Conservation (phyloP, 2,888 invertebrate genomes). For the Tubulanus polymorphus region DNA sequence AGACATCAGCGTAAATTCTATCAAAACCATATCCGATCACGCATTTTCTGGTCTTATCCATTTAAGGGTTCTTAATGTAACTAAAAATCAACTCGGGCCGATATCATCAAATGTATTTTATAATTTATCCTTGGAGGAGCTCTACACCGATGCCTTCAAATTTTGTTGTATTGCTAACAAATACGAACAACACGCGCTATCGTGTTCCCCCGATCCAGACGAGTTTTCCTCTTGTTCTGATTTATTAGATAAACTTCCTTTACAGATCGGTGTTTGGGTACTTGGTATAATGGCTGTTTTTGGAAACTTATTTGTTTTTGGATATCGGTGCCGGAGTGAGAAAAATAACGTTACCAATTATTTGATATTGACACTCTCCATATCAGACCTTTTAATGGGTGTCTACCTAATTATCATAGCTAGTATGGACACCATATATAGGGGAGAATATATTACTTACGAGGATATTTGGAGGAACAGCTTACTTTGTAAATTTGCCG, state of each 20-base stretch:
- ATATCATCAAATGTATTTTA: too few species aligned
- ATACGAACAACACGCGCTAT: too few species aligned
- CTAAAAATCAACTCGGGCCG: too few species aligned
- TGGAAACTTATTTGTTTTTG: neutral
- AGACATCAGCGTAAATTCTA: too few species aligned
- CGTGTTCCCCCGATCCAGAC: neutral
- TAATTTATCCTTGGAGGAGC: too few species aligned
- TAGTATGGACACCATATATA: conserved; percentile 33
- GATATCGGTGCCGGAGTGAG: conserved; percentile 21
- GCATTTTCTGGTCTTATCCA: too few species aligned
- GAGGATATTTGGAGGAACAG: conserved; percentile 42
- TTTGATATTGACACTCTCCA: conserved; percentile 38
- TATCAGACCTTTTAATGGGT: conserved; percentile 41
- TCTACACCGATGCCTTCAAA: too few species aligned
- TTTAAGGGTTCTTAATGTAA: too few species aligned
- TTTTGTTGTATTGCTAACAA: too few species aligned
- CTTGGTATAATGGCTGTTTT: neutral
- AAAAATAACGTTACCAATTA: conserved; percentile 9
- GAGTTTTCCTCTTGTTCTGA: neutral
- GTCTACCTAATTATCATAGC: conserved; percentile 41
- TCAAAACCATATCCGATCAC: too few species aligned
- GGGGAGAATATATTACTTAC: conserved; percentile 33
- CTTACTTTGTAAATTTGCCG: conserved; percentile 46
- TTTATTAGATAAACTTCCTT: neutral
- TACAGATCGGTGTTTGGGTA: neutral